Conservation (phyloP, 2,888 invertebrate species). For the Koerneria pararmatus region DNA sequence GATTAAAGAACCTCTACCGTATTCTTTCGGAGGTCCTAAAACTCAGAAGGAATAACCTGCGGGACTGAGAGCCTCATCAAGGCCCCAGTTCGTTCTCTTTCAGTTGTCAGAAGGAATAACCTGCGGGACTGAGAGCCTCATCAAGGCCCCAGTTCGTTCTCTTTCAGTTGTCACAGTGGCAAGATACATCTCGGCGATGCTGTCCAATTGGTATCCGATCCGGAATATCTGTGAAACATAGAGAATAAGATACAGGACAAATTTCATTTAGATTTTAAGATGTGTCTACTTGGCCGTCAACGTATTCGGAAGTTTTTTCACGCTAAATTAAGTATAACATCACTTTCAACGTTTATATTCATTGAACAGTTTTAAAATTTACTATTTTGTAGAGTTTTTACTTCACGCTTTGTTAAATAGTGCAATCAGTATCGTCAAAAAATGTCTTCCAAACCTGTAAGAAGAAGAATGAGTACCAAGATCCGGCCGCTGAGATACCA, state of each 20-base stretch:
- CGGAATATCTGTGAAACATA: conserved; percentile 51
- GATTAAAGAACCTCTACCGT: too few relatives aligned
- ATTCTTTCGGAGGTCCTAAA: too few relatives aligned
- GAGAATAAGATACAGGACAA: too few relatives aligned
- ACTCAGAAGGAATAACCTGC: conserved; percentile 44
- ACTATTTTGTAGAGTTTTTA: background rate
- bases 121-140: conserved; percentile 55
- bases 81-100: conserved; percentile 55
- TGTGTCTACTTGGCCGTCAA: too few relatives aligned
- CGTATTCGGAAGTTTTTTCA: too few relatives aligned
- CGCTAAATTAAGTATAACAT: too few relatives aligned
- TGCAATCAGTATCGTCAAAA: too few relatives aligned
- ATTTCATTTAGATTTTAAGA: too few relatives aligned
- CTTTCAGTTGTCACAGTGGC: conserved; percentile 58
- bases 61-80: conserved; percentile 55
- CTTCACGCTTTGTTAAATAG: background rate
- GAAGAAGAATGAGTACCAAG: conserved; percentile 55
- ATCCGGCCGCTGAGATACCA: conserved; percentile 46
- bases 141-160: conserved; percentile 54
- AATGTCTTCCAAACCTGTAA: conserved; percentile 38
- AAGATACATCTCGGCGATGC: conserved; percentile 59
- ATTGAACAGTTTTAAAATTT: background rate
- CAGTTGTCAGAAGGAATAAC: conserved; percentile 49
- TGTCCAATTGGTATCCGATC: conserved; percentile 57
- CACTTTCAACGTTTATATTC: too few relatives aligned